Percentiles rank a stretch among this genome's conserved stretches.
Evolutionary conservation across 2,888 invertebrate species (phyloP).

Genomic region (Zaprionus lineosus): DNA sequence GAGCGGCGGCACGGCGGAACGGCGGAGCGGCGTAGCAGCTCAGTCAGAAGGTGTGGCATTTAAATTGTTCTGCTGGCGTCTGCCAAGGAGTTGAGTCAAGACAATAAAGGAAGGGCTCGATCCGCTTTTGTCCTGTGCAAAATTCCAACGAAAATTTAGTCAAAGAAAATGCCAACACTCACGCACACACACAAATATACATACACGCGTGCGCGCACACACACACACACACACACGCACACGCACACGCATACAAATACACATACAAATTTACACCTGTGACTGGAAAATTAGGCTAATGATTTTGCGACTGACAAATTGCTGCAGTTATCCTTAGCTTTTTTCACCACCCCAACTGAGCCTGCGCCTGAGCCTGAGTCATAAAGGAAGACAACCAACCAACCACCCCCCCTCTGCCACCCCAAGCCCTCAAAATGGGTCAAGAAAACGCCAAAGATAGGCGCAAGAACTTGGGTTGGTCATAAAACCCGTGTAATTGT

Average conservation of each 20-base stretch:
- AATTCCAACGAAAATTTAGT: constrained; percentile 52
- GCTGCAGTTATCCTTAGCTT: constrained; percentile 55
- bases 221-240: background rate
- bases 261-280: background rate
- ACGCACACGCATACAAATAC: background rate
- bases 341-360: background rate
- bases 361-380: constrained; percentile 40
- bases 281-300: constrained; percentile 72
- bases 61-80: constrained; percentile 69
- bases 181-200: constrained; percentile 34
- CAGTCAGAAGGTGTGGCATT: constrained; percentile 66
- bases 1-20: background rate
- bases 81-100: constrained; percentile 64
- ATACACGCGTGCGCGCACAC: background rate
- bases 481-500: constrained; percentile 57
- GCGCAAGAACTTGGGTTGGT: constrained; percentile 24
- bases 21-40: background rate
- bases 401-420: constrained; percentile 14
- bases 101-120: constrained; percentile 54
- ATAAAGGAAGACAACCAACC: constrained; percentile 40
- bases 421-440: constrained; percentile 25
- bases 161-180: constrained; percentile 59
- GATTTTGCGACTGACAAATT: constrained; percentile 70
- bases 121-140: constrained; percentile 10
- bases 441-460: constrained; percentile 20